Evolutionary conservation across 2,113 vertebrate genomes (phyloP).

Genomic region (Saccopteryx bilineata): DNA sequence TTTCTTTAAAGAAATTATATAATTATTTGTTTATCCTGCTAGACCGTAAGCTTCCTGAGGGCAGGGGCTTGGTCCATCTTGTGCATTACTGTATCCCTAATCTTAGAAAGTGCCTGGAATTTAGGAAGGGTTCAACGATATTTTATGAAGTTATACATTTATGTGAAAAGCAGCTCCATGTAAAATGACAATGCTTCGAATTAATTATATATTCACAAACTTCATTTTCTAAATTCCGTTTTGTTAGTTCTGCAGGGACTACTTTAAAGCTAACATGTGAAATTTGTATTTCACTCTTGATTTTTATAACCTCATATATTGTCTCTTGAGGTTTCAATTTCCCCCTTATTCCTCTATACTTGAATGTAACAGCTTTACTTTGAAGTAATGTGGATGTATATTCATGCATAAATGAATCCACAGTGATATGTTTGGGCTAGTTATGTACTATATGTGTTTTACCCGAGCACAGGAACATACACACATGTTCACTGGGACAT

Average conservation of each 20-base stretch:
- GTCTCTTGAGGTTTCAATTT: slow-evolving; percentile 28
- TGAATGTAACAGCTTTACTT: background rate
- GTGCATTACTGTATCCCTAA: background rate
- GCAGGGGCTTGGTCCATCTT: background rate
- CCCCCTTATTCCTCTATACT: background rate
- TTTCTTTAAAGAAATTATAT: slow-evolving; percentile 22
- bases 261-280: background rate
- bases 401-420: background rate
- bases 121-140: background rate
- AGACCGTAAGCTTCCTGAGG: background rate
- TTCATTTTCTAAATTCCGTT: slow-evolving; percentile 51
- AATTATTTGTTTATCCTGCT: background rate
- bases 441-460: background rate
- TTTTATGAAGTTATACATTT: slow-evolving; percentile 6
- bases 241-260: background rate
- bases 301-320: background rate
- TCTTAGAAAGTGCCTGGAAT: background rate
- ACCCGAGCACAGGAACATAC: background rate
- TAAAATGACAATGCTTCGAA: background rate
- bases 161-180: background rate
- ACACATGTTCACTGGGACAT: background rate
- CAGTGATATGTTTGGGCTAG: background rate
- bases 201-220: background rate
- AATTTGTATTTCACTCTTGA: background rate
- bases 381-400: background rate